phyloP scores from a whole-genome alignment of 53 echinoderm and acorn worm genomes.

The Luidia sarsii region DNA sequence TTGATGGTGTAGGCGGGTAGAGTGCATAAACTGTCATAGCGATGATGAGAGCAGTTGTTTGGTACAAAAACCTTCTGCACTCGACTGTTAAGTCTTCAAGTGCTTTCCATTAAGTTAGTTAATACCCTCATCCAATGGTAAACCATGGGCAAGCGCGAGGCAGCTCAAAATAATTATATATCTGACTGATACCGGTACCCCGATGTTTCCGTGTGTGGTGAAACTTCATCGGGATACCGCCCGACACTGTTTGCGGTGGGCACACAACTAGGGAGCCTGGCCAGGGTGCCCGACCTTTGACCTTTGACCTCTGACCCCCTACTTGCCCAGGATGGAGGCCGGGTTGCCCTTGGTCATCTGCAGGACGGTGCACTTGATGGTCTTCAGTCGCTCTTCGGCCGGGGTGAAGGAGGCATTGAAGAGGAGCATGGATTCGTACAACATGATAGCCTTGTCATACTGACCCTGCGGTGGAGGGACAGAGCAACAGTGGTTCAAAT shows the following conservation, averaged over 20 bases:
- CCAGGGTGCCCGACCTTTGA: neutral
- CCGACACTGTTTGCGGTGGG: neutral
- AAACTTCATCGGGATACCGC: neutral
- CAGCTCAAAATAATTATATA: neutral
- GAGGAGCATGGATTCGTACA: conserved; percentile 76
- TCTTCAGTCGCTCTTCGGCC: conserved; percentile 84
- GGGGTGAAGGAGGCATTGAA: conserved; percentile 86
- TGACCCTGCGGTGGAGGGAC: conserved; percentile 57
- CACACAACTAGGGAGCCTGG: neutral
- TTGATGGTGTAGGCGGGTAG: too few species aligned
- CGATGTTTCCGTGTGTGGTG: neutral
- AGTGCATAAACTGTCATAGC: too few species aligned
- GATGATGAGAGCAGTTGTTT: too few species aligned
- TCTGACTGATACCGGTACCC: neutral
- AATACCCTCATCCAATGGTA: neutral
- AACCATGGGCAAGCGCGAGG: neutral
- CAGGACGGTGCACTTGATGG: conserved; percentile 86
- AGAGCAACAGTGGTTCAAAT: too few species aligned
- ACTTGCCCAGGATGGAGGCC: conserved; percentile 45
- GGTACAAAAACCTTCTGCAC: too few species aligned
- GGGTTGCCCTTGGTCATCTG: conserved; percentile 70
- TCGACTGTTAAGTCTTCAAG: too few species aligned
- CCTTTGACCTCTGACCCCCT: neutral
- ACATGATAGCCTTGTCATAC: conserved; percentile 80
- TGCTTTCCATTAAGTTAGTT: neutral